Percentiles rank a stretch among this genome's conserved stretches.
Conservation (phyloP, 2,888 invertebrate species). For the Eupithecia dodoneata region DNA sequence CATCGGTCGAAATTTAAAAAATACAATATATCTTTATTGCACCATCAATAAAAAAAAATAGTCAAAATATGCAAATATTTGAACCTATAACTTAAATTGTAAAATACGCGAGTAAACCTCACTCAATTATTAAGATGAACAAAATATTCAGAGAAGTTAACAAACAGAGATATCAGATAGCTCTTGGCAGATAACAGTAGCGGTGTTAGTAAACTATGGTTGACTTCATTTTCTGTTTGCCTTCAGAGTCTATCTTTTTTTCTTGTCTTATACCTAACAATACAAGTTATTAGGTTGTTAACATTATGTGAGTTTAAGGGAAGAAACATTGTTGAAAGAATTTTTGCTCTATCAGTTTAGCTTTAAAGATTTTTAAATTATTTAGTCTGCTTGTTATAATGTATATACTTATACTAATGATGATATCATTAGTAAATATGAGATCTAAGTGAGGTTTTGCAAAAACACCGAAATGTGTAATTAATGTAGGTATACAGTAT, state of each 20-base stretch:
- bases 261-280: not conserved
- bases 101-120: not conserved
- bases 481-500: not conserved
- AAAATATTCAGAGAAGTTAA: constrained; percentile 18
- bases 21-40: too few relatives aligned
- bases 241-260: not conserved
- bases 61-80: not conserved
- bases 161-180: constrained; percentile 16
- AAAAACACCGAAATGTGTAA: not conserved
- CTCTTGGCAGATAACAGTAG: constrained; percentile 30
- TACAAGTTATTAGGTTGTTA: too few relatives aligned
- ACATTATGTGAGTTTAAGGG: too few relatives aligned
- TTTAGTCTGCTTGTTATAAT: not conserved
- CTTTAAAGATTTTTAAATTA: not conserved
- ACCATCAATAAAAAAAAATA: too few relatives aligned
- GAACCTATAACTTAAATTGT: not conserved
- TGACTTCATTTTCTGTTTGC: constrained; percentile 31
- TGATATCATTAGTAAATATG: not conserved
- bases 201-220: constrained; percentile 33
- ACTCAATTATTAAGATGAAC: not conserved
- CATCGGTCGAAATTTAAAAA: too few relatives aligned
- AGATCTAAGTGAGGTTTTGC: not conserved
- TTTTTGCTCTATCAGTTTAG: not conserved
- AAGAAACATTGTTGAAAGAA: not conserved
- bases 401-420: not conserved